Evolutionary conservation across 2,113 vertebrate genomes (phyloP), one percentile per base, ranked within the genome.

Genomic region (Poeciliopsis turrubarensis): DNA sequence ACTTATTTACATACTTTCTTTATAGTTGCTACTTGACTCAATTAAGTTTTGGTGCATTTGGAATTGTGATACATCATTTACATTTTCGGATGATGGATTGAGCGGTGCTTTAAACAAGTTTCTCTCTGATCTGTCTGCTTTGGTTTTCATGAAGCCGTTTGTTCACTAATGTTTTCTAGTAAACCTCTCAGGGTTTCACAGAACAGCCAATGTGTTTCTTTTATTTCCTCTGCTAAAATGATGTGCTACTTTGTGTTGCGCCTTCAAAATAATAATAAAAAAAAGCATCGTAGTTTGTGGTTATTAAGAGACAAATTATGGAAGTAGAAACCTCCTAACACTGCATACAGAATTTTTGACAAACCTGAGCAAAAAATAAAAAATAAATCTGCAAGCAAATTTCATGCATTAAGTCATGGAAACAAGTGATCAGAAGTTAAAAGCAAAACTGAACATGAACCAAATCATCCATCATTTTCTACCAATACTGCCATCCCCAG

Each of bases 401-500:
- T 80, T 31, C 0, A 29, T 54, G 60, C 71, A 12, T 60, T 63
- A 66, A 87, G 47, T 67, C 51, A 60, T 67, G 31, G 29, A 26
- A 81, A 82, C 84, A 83, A 81, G 78, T 81, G 83, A 79, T 77
- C 73, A 75, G 76, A 65, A 57, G 60, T 85, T 85, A 80, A 54
- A 81, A 15, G 57, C 65, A 65, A 82, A 84, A 76, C 84, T 79
- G 75, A 83, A 85, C 79, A 68, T 31, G 66, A 77, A 70, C 64
- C 66, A 77, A 78, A 77, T 80, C 84, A 75, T 54, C 73, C 32
- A 17, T 67, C 22, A 71, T 84, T 84, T 85, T 73, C 73, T 51
- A 64, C 9, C 31, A 74, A 84, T 85, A 73, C 69, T 7, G 72
- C 80, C 47, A 69, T 37, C 63, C 83, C 77, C 77, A 65, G 66